Evolutionary conservation across 2,888 invertebrate genomes (phyloP), one percentile per base, ranked within the genome.

Genomic region (Venustoraphidia nigricollis): DNA sequence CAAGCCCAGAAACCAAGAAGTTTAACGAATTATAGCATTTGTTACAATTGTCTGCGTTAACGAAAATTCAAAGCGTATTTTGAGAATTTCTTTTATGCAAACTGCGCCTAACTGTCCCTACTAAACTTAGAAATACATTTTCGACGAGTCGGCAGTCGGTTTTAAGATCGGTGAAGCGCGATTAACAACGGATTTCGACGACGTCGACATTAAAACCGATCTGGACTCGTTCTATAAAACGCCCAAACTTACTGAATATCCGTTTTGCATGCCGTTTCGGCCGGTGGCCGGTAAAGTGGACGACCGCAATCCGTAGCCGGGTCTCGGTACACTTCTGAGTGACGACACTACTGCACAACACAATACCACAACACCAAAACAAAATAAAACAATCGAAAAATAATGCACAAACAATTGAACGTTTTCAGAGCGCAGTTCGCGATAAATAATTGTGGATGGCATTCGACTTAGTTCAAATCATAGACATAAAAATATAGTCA

Each of bases 241-340:
- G 38, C 8, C 38, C n/a, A 9, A 11, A 39, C 49, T 52, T 47
- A 47, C 50, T 49, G 42, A 52, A 52, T 62, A 63, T 60, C 64
- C 64, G 54, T 67, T 67, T 59, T 47, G 47, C 27, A 27, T 27
- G 27, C 65, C 62, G 27, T 46, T 48, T 14, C 49, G 45, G 11
- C 44, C 43, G 59, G 72, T 71, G 60, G 79, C 75, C 58, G 84
- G 85, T 69, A 85, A 77, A 60, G 85, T 85, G 64, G 78, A 75
- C 59, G 80, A 76, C 72, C 83, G 82, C 66, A 77, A 74, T 66
- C 79, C 77, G 68, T 80, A 83, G 65, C 85, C 88, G 59, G 85
- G 83, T 67, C 83, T 83, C 60, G 84, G 83, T 62, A 81, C 80
- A 73, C 74, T 72, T 61, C 79, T 70, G 63, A 71, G 69, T 63